Conservation (phyloP, 35 echinoderm and acorn worm genomes). For the Anneissia japonica region DNA sequence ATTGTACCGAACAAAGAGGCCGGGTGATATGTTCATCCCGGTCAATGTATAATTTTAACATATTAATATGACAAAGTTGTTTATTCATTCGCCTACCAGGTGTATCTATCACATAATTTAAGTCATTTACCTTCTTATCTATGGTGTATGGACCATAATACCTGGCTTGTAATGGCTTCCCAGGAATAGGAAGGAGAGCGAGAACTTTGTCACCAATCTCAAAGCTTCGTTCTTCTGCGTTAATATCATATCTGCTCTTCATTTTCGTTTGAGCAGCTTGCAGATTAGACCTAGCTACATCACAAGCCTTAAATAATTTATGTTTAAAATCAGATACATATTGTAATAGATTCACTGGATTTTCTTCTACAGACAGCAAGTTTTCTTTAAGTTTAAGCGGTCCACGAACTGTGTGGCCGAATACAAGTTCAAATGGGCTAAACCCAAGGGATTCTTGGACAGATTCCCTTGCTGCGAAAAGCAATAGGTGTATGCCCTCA, state of each 20-base stretch:
- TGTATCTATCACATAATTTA: no score
- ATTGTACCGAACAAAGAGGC: no score
- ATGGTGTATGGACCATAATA: no score
- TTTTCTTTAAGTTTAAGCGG: slow-evolving; percentile 13
- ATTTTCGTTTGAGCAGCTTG: slow-evolving; percentile 1
- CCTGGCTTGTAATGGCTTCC: slow-evolving; percentile 1
- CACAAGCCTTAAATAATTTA: background rate
- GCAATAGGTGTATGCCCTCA: slow-evolving; percentile 47
- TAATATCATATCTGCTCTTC: slow-evolving; percentile 2
- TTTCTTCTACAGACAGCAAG: background rate
- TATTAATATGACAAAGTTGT: no score
- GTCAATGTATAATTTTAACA: no score
- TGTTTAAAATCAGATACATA: slow-evolving; percentile 10
- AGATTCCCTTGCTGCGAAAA: slow-evolving; percentile 56
- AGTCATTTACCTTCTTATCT: no score
- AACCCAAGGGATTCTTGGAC: slow-evolving; percentile 58
- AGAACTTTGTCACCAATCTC: slow-evolving; percentile 1
- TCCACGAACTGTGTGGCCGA: slow-evolving; percentile 11
- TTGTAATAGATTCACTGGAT: background rate
- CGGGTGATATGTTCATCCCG: no score
- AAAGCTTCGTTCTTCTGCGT: background rate
- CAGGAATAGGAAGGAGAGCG: background rate
- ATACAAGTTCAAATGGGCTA: slow-evolving; percentile 50
- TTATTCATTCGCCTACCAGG: no score
- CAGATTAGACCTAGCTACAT: background rate